Percentiles rank a stretch among this genome's conserved stretches.
phyloP scores from a whole-genome alignment of 2,113 vertebrate species.

The Pogonocichla stellata region DNA sequence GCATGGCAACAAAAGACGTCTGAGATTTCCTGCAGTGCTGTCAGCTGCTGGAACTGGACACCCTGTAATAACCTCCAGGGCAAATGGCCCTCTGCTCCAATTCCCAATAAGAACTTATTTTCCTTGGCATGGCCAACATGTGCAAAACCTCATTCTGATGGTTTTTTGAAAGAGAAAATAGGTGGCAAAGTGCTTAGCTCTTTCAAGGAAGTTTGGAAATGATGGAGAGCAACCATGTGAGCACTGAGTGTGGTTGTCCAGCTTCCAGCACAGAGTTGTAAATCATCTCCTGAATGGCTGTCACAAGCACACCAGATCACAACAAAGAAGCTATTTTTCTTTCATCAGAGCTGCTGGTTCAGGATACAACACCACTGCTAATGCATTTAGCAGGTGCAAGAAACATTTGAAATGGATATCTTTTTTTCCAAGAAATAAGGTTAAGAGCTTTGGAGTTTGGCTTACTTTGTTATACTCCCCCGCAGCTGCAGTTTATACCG shows the following conservation, averaged over 20 bases:
- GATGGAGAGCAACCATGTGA: background rate
- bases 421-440: background rate
- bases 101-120: slow-evolving; percentile 6
- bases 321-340: slow-evolving; percentile 32
- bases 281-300: slow-evolving; percentile 24
- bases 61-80: background rate
- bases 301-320: background rate
- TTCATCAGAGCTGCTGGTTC: background rate
- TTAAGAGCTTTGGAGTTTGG: background rate
- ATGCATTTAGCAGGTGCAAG: background rate
- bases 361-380: background rate
- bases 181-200: background rate
- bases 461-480: background rate
- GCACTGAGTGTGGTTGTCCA: background rate
- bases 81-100: background rate
- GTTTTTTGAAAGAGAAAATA: background rate
- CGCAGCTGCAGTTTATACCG: background rate
- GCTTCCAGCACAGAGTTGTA: background rate
- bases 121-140: background rate
- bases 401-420: background rate
- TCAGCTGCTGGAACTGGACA: slow-evolving; percentile 18
- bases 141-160: background rate
- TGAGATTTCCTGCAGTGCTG: background rate
- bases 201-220: slow-evolving; percentile 22
- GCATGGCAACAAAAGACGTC: background rate